Evolutionary conservation across 2,888 invertebrate genomes (phyloP).

Genomic region (Drosophila quinaria): DNA sequence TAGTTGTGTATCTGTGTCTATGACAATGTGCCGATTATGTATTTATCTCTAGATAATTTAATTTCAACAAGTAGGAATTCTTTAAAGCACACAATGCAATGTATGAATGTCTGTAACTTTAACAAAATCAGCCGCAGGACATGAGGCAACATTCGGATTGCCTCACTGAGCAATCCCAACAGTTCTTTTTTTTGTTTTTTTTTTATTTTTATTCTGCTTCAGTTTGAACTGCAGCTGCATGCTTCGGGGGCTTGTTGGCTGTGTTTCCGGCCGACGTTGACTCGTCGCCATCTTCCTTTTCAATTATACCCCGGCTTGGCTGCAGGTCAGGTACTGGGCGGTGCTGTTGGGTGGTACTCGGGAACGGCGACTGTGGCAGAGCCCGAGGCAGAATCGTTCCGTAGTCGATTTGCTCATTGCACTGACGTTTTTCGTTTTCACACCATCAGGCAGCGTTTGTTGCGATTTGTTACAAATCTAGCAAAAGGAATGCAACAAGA

Average conservation of each 20-base stretch:
- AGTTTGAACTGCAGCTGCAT: slow-evolving; percentile 46
- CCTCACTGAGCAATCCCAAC: slow-evolving; percentile 32
- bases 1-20: not conserved
- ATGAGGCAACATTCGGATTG: slow-evolving; percentile 42
- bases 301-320: slow-evolving; percentile 58
- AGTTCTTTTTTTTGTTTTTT: slow-evolving; percentile 18
- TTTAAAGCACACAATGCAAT: slow-evolving; percentile 15
- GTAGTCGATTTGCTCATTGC: slow-evolving; percentile 67
- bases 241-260: slow-evolving; percentile 56
- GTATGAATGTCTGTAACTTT: slow-evolving; percentile 6
- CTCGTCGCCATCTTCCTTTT: slow-evolving; percentile 72
- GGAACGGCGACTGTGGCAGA: not conserved
- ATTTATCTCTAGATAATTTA: slow-evolving; percentile 3
- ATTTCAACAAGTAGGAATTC: not conserved
- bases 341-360: not conserved
- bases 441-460: slow-evolving; percentile 75
- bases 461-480: slow-evolving; percentile 69
- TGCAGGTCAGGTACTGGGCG: slow-evolving; percentile 20
- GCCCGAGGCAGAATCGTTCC: slow-evolving; percentile 32
- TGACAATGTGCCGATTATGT: not conserved
- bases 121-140: slow-evolving; percentile 42
- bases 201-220: slow-evolving; percentile 15
- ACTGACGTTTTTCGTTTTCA: slow-evolving; percentile 68
- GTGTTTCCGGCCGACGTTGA: slow-evolving; percentile 68
- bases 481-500: slow-evolving; percentile 27